Evolutionary conservation across 92 coral and sea anemone genomes (phyloP).

Genomic region (Muricea muricata): DNA sequence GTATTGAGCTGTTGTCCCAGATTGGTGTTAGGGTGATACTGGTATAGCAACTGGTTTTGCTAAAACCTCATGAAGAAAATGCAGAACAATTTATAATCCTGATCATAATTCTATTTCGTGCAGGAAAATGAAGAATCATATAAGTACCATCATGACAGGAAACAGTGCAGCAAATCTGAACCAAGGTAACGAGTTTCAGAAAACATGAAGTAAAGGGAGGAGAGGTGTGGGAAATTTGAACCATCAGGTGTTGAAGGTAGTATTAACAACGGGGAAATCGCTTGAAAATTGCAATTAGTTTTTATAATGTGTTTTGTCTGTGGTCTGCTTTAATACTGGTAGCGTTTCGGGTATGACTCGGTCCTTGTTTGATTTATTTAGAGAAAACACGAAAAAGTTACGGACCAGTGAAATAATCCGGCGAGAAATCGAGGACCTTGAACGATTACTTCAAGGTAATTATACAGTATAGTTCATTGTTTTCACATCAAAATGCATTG

Average conservation of each 20-base stretch:
- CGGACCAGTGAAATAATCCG: conserved; percentile 75
- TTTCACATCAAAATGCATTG: too few relatives aligned
- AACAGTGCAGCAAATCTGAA: neutral
- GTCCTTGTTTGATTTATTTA: neutral
- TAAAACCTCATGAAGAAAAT: neutral
- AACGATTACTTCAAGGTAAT: conserved; percentile 77
- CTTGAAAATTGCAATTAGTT: too few relatives aligned
- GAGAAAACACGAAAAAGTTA: conserved; percentile 60
- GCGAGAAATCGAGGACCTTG: conserved; percentile 84
- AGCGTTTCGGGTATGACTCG: too few relatives aligned
- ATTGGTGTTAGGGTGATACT: neutral
- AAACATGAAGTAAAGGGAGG: too few relatives aligned
- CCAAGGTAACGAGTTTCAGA: neutral
- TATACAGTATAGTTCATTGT: too few relatives aligned
- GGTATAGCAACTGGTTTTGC: neutral
- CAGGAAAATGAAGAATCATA: conserved; percentile 17
- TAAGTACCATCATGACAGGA: conserved; percentile 16
- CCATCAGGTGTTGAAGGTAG: too few relatives aligned
- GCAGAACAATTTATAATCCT: neutral
- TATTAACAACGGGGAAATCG: too few relatives aligned
- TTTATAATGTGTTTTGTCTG: neutral
- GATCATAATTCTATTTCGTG: neutral
- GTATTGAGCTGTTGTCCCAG: too few relatives aligned
- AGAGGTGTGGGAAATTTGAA: too few relatives aligned
- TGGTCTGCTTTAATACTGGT: neutral